A percentile compares a stretch with the other conserved stretches of the same genome.
These are phyloP conservation scores for Recurvirostra avosetta DNA, from an alignment of 2,113 vertebrate species.

Conservation along the genomic window DNA sequence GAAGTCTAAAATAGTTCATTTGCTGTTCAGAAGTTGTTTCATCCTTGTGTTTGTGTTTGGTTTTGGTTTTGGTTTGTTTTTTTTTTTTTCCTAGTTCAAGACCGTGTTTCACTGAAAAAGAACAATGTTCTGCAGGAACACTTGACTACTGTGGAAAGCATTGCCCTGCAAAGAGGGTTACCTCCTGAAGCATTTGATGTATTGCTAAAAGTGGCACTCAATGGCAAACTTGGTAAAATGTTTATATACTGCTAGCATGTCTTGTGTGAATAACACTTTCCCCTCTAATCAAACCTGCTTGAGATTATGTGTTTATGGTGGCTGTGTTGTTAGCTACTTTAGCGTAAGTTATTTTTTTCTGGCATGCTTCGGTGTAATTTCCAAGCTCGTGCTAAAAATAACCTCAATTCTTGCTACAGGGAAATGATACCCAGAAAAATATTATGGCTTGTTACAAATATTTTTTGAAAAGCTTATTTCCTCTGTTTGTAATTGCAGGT, in stretches of 20 bases:
- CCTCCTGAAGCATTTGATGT: slow-evolving; percentile 77
- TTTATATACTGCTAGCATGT: neutral
- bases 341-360: neutral
- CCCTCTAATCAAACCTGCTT: neutral
- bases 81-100: slow-evolving; percentile 65
- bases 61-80: neutral
- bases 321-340: neutral
- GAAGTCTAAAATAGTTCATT: neutral
- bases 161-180: slow-evolving; percentile 81
- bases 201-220: slow-evolving; percentile 84
- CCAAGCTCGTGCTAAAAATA: neutral
- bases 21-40: neutral
- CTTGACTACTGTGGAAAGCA: slow-evolving; percentile 79
- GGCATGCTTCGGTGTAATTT: neutral
- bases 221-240: slow-evolving; percentile 84
- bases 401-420: neutral
- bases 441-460: neutral
- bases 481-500: neutral
- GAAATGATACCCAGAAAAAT: neutral
- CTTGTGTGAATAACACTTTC: neutral
- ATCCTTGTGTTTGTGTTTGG: neutral
- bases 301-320: neutral
- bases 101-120: slow-evolving; percentile 60
- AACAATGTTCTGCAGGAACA: slow-evolving; percentile 74
- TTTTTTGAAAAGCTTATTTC: neutral